Base-by-base conservation (phyloP, 2,888 invertebrate genomes). In the Apomyelois bistriatella region DNA sequence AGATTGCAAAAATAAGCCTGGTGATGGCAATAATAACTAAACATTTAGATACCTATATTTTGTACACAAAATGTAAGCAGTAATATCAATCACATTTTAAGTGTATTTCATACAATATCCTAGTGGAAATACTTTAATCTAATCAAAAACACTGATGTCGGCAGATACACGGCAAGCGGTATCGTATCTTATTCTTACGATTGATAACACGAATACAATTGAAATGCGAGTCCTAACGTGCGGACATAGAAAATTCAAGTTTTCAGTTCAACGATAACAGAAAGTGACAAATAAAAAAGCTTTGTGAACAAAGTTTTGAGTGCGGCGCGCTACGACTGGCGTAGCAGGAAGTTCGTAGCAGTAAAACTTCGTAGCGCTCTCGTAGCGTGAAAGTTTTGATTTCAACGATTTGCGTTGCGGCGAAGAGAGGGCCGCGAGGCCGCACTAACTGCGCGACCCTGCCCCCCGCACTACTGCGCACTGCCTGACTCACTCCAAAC, bases 381-480 rank as follows among this genome's bases (percentile, higher is more conserved):
- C 86, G 89, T 87, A 88, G 89, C 88, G 90, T 87, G 90, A 90
- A 90, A 90, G 89, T 90, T 89, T 89, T 90, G 89, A 90, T 89
- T 90, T 88, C 90, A 87, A 90, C 89, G 88, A 90, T 89, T 89
- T 89, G 88, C 82, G 85, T 87, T 88, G 86, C 80, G 85, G 87
- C 75, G 76, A 79, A 82, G 79, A 80, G 82, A 85, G 82, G 85
- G 81, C 85, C 82, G 82, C 77, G 82, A 85, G 83, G 81, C 84
- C 85, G 83, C 74, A 74, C 81, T 85, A 81, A 82, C 81, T 78
- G 69, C 68, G 79, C 79, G 79, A 79, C 85, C 87, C 84, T 76
- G 79, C 72, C 63, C 73, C 70, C 65, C 61, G 53, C 58, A 84
- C 77, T 62, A 70, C 52, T 6, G 32, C 49, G 51, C 54, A 32